Conservation (phyloP, 2,888 invertebrate genomes). For the Microdon myrmicae region DNA sequence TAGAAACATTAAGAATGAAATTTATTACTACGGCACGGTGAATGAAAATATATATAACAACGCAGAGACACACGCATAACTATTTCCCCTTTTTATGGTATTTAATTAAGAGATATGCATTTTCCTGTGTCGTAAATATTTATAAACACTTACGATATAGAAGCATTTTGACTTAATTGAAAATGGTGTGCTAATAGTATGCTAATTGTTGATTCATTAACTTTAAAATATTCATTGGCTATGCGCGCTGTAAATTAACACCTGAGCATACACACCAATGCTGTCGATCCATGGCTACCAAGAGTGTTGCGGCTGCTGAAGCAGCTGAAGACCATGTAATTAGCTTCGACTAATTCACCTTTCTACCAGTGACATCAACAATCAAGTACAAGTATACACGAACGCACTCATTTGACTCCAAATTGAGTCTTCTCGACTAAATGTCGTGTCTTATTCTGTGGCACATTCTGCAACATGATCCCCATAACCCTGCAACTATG, state of each 20-base stretch:
- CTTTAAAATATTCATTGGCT: conserved; percentile 45
- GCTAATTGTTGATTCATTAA: conserved; percentile 47
- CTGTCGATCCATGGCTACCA: conserved; percentile 30
- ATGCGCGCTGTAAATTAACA: conserved; percentile 42
- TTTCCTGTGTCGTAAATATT: conserved; percentile 33
- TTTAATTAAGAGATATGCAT: conserved; percentile 36
- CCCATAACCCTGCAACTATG: conserved; percentile 19
- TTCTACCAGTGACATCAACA: conserved; percentile 37
- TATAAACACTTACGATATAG: conserved; percentile 19
- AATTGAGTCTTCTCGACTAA: conserved; percentile 47
- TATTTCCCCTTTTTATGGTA: conserved; percentile 15
- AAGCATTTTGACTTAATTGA: conserved; percentile 33
- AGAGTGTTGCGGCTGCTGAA: no score
- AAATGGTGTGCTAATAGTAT: conserved; percentile 45
- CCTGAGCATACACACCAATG: no score
- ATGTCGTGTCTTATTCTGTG: conserved; percentile 16
- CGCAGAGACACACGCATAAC: no score
- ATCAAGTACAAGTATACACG: conserved; percentile 11
- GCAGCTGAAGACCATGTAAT: conserved; percentile 37
- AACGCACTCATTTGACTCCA: conserved; percentile 29
- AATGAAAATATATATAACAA: no score
- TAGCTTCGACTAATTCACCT: conserved; percentile 32
- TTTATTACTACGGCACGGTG: no score
- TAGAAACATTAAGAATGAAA: no score
- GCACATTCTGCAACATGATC: conserved; percentile 23